These are phyloP conservation scores for Patiria pectinifera DNA, from an alignment of 53 echinoderm and acorn worm genomes.

Conservation along the genomic window DNA sequence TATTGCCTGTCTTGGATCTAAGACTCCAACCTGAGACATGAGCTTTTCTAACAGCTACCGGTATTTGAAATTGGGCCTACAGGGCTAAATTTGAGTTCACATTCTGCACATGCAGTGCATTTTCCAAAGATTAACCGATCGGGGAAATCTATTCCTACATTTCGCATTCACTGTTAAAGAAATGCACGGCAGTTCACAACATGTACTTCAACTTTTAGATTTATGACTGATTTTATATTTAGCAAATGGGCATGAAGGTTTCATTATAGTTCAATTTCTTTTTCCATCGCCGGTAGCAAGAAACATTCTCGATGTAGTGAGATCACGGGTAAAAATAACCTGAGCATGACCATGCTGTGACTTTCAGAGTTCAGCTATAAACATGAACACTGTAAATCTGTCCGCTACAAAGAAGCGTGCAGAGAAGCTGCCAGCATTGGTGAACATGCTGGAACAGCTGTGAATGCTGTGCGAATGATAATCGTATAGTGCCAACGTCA, in stretches of 20 bases:
- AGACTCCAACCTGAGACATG: no score
- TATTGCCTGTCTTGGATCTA: no score
- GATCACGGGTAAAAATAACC: neutral
- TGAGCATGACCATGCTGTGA: neutral
- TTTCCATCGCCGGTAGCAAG: neutral
- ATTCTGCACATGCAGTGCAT: no score
- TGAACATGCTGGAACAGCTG: conserved; percentile 20
- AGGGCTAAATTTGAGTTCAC: no score
- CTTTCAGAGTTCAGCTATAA: neutral
- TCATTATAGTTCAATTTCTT: neutral
- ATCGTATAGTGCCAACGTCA: neutral
- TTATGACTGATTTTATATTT: neutral
- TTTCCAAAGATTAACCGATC: no score
- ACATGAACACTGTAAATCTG: neutral
- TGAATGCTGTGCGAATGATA: neutral
- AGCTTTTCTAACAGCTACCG: no score
- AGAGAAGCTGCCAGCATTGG: neutral
- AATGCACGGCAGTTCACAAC: no score
- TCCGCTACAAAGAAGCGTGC: neutral
- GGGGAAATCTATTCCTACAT: no score
- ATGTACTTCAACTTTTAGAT: no score
- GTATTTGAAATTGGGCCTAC: no score
- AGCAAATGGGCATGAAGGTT: neutral
- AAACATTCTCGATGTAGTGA: neutral
- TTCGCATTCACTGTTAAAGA: no score